Evolutionary conservation across 1,140 invertebrate species (phyloP), one percentile per base, ranked within the genome.

Genomic region (Propsilocerus akamusi): DNA sequence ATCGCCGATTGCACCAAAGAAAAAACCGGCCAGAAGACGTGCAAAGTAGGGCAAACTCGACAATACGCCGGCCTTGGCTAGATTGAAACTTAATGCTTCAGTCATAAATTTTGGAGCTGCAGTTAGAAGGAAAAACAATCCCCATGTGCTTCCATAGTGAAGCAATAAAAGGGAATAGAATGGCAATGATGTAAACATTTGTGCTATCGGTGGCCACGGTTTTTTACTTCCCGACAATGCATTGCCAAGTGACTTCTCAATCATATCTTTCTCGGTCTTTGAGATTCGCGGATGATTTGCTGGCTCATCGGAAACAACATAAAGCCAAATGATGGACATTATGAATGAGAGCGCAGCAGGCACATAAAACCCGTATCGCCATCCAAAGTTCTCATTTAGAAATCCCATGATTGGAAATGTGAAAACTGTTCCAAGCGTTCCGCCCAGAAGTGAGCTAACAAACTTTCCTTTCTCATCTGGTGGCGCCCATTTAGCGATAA

Each of bases 51-150:
- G 80, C 34, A 82, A 55, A 11, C 79, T 76, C n/a, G 79, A 78
- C 46, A 83, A 63, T n/a, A 74, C 65, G 28, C 81, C 80, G 47
- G 79, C 78, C 51, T 77, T 67, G 57, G 81, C 74, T 49, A 94
- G 72, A 55, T 92, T 73, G 55, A 91, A 92, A 49, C 86, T 81
- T 11, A 96, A 70, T 10, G 90, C 80, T 49, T 64, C 34, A 20
- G 14, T 78, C 54, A 94, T 77, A 62, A 91, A 96, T 51, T 86
- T 91, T 0, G 92, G 92, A 5, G 92, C 80, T 47, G 83, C 81
- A 0, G 85, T 92, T 52, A 94, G 73, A 54, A 94, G 78, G 54
- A 85, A 80, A 54, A 81, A 84, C 54, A 93, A 67, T 5, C 81
- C 81, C 81, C 81, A 86, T 57, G 81, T 70, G 54, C 81, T 84